These are phyloP conservation scores for Coccyzus lansbergi DNA, from an alignment of 2,797 vertebrate species.

Conservation along the genomic window DNA sequence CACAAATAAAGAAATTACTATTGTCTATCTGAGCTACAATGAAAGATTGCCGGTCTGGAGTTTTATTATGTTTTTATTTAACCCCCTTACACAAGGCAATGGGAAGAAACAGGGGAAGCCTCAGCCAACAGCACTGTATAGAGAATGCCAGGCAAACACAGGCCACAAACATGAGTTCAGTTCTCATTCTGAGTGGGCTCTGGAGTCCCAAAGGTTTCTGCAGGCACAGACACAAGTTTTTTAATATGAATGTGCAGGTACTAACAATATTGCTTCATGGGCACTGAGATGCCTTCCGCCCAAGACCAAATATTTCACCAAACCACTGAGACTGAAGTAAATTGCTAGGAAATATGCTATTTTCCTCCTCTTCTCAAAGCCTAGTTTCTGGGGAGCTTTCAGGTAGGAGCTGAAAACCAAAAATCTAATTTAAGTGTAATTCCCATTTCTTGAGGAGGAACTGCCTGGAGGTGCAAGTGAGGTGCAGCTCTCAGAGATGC, in stretches of 20 bases:
- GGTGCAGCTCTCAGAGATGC: neutral
- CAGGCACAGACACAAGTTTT: neutral
- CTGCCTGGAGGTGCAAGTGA: neutral
- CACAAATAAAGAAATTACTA: conserved; percentile 52
- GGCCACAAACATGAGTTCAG: neutral
- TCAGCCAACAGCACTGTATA: neutral
- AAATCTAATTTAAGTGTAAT: neutral
- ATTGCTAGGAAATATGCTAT: neutral
- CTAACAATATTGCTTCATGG: conserved; percentile 21
- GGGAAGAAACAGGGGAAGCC: neutral
- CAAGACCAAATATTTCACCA: conserved; percentile 28
- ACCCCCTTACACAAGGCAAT: neutral
- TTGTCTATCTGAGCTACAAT: conserved; percentile 9
- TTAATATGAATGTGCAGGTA: conserved; percentile 23
- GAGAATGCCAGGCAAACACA: neutral
- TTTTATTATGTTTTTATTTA: conserved; percentile 59
- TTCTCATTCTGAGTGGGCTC: neutral
- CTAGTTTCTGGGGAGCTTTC: neutral
- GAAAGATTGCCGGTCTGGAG: conserved; percentile 27
- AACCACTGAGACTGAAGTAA: neutral
- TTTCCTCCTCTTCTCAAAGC: neutral
- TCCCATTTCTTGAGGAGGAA: neutral
- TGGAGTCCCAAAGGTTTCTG: neutral
- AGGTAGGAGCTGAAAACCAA: neutral
- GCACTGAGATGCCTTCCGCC: neutral